These are phyloP conservation scores for Ornithoptera alexandrae DNA, from an alignment of 2,888 invertebrate genomes.

Conservation along the genomic window DNA sequence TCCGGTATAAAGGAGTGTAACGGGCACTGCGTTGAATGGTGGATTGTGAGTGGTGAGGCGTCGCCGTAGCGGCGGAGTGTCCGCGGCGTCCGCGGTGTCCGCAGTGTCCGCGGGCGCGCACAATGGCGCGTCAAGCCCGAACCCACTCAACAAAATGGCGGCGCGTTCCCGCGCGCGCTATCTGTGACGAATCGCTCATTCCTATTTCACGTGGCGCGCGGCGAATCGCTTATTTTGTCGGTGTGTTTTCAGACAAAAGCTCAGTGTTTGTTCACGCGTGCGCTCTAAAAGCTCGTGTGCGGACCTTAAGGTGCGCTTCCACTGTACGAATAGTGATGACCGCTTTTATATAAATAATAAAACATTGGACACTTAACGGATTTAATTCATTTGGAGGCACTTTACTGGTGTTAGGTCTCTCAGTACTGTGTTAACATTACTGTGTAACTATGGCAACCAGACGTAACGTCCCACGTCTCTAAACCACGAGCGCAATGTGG, in stretches of 20 bases:
- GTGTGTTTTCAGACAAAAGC: slow-evolving; percentile 33
- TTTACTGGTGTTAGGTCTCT: no score
- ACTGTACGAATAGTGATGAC: not conserved
- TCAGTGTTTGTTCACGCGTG: slow-evolving; percentile 33
- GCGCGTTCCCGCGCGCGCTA: slow-evolving; percentile 36
- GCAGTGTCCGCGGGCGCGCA: not conserved
- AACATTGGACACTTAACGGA: no score
- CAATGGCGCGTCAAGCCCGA: slow-evolving; percentile 18
- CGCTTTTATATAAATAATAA: no score
- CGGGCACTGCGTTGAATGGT: no score
- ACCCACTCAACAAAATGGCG: slow-evolving; percentile 24
- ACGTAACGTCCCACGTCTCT: no score
- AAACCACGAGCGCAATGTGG: no score
- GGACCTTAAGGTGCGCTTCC: slow-evolving; percentile 23
- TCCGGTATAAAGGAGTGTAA: no score
- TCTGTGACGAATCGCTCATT: slow-evolving; percentile 56
- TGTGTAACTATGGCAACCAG: no score
- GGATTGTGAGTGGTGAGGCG: no score
- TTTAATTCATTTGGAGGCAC: no score
- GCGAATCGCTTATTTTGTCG: slow-evolving; percentile 49
- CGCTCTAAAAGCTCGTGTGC: slow-evolving; percentile 29
- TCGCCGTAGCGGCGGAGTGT: no score
- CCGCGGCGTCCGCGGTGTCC: slow-evolving; percentile 24
- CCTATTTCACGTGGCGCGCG: slow-evolving; percentile 49
- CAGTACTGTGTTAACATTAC: no score